A percentile compares a stretch with the other conserved stretches of the same genome.
Evolutionary conservation across 2,888 invertebrate genomes (phyloP).

Genomic region (Eilema depressum): DNA sequence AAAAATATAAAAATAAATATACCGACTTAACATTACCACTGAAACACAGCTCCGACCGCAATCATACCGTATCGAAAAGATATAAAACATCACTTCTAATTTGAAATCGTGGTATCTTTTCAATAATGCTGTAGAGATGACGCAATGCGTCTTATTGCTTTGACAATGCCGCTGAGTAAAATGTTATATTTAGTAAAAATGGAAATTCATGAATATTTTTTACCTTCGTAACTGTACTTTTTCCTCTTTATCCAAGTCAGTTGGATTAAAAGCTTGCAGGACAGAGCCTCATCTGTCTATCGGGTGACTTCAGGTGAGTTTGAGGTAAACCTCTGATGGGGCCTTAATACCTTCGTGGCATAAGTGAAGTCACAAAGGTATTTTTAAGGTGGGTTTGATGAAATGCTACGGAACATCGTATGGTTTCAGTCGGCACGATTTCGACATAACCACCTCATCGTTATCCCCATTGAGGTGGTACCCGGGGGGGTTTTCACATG

Average conservation of each 20-base stretch:
- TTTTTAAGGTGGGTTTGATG: too few species aligned
- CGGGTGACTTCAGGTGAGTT: background rate
- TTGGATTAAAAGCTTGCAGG: background rate
- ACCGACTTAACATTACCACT: background rate
- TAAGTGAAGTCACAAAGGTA: too few species aligned
- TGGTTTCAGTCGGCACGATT: too few species aligned
- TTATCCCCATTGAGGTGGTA: too few species aligned
- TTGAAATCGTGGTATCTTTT: background rate
- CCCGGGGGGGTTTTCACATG: too few species aligned
- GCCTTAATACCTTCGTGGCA: too few species aligned
- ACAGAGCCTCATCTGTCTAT: background rate
- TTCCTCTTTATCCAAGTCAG: background rate
- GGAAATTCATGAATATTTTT: too few species aligned
- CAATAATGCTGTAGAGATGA: background rate
- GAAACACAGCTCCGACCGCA: background rate
- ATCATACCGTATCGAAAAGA: background rate
- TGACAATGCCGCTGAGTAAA: background rate
- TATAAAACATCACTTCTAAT: background rate
- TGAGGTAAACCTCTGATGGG: too few species aligned
- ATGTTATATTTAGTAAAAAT: background rate
- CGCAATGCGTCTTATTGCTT: slow-evolving; percentile 7
- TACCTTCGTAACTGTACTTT: too few species aligned
- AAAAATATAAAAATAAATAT: background rate
- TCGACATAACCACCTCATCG: too few species aligned
- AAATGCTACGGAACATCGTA: too few species aligned